Evolutionary conservation across 2,113 vertebrate species (phyloP), one percentile per base, ranked within the genome.

Genomic region (Colaptes auratus): DNA sequence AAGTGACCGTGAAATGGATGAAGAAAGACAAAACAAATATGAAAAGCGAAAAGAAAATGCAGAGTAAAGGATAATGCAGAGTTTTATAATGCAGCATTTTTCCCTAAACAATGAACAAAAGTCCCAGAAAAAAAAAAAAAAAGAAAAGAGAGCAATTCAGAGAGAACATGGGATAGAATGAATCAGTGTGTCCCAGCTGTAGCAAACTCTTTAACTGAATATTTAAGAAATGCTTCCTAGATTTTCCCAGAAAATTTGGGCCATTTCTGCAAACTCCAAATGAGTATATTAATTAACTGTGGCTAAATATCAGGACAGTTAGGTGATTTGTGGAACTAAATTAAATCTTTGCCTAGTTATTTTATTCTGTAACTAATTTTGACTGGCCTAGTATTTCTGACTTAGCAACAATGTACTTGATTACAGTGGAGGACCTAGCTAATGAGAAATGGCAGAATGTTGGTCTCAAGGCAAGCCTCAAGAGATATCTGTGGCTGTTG

Each of bases 361-460:
- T 92, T 78, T 80, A 46, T 83, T 88, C 48, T 86, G 36, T 15
- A 21, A 21, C 33, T 88, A 21, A 64, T 90, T 96, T 76, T 86
- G 27, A 77, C 59, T 67, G 36, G 64, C 28, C 7, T 80, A 28
- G 23, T 53, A 36, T 61, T 91, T 85, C 39, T 66, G 60, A 63
- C 16, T 80, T 78, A 28, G 36, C 53, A 73, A 48, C 28, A 60
- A 27, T 61, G 55, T 7, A 76, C 3, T 39, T 72, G 25, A 48
- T 82, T 85, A 35, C 27, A 56, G 8, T n/a, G 31, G 42, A 81
- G 4, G 6, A 4, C 6, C 31, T 78, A 21, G 64, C 33, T 75
- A 81, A 87, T 35, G 23, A 67, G 25, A 74, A 71, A 75, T 11
- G 12, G 9, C 25, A 59, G 31, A 76, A 42, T 14, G 9, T 17